A percentile compares a stretch with the other conserved stretches of the same genome.
Conservation (phyloP, 2,797 vertebrate genomes). For the Saxicola maurus region DNA sequence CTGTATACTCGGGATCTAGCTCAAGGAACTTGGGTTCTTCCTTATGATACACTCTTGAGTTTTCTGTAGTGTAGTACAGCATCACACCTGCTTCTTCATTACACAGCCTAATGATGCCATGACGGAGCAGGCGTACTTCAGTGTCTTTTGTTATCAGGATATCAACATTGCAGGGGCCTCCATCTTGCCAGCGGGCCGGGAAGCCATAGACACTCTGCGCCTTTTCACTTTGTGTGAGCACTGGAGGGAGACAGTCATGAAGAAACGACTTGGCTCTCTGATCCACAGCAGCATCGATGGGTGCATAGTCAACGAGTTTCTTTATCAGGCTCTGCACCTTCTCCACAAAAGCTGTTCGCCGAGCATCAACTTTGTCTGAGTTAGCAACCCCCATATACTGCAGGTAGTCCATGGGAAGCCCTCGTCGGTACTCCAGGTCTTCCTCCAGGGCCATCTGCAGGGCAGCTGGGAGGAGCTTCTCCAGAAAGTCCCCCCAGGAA, state of each 20-base stretch:
- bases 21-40: slow-evolving; percentile 84
- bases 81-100: slow-evolving; percentile 82
- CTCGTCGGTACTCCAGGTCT: slow-evolving; percentile 86
- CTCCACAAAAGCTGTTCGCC: slow-evolving; percentile 79
- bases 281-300: slow-evolving; percentile 91
- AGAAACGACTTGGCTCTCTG: slow-evolving; percentile 88
- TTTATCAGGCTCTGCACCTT: slow-evolving; percentile 79
- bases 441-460: slow-evolving; percentile 91
- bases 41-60: slow-evolving; percentile 93
- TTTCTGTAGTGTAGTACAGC: slow-evolving; percentile 87
- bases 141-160: slow-evolving; percentile 78
- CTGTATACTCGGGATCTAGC: slow-evolving; percentile 84
- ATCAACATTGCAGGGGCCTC: slow-evolving; percentile 66
- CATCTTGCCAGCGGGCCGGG: slow-evolving; percentile 78
- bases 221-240: slow-evolving; percentile 80
- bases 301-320: slow-evolving; percentile 80
- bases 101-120: slow-evolving; percentile 85
- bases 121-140: slow-evolving; percentile 80
- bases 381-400: slow-evolving; percentile 91
- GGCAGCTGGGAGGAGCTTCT: slow-evolving; percentile 87
- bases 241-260: slow-evolving; percentile 90
- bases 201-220: slow-evolving; percentile 83
- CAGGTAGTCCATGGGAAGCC: slow-evolving; percentile 89
- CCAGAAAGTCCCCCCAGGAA: slow-evolving; percentile 89
- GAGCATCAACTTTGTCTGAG: slow-evolving; percentile 79